A percentile compares a stretch with the other conserved stretches of the same genome.
Evolutionary conservation across 1,140 invertebrate genomes (phyloP).

Genomic region (Atta texana): DNA sequence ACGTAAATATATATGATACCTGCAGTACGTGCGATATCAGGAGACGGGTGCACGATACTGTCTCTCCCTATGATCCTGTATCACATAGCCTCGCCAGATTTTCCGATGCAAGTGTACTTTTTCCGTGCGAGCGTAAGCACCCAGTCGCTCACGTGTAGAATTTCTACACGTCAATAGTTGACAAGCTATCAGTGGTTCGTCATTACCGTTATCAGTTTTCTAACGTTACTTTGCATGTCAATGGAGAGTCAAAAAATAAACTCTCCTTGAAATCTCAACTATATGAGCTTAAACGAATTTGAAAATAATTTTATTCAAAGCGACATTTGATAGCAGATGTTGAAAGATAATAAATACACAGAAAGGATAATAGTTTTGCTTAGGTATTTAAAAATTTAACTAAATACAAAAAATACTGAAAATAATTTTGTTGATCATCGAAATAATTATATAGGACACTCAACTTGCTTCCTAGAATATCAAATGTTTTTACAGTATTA

Average conservation of each 20-base stretch:
- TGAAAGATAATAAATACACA: neutral
- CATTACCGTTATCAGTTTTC: conserved; percentile 46
- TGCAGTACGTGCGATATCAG: conserved; percentile 37
- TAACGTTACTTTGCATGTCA: neutral
- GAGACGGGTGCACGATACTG: conserved; percentile 31
- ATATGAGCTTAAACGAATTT: neutral
- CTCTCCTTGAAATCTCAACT: neutral
- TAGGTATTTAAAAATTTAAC: too few species aligned
- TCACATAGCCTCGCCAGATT: conserved; percentile 47
- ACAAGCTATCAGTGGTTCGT: conserved; percentile 38
- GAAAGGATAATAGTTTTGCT: too few species aligned
- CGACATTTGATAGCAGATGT: neutral
- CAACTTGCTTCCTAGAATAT: neutral
- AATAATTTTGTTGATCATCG: too few species aligned
- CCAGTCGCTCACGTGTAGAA: conserved; percentile 20
- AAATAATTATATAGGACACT: too few species aligned
- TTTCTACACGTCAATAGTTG: conserved; percentile 14
- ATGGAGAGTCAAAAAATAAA: neutral
- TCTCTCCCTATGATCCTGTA: conserved; percentile 31
- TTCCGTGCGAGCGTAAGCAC: neutral
- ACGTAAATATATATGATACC: conserved; percentile 40
- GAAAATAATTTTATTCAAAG: neutral
- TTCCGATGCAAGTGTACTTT: conserved; percentile 37
- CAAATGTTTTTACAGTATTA: neutral
- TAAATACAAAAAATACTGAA: too few species aligned